phyloP scores from a whole-genome alignment of 2,888 invertebrate species.

The Lasioglossum pauxillum region DNA sequence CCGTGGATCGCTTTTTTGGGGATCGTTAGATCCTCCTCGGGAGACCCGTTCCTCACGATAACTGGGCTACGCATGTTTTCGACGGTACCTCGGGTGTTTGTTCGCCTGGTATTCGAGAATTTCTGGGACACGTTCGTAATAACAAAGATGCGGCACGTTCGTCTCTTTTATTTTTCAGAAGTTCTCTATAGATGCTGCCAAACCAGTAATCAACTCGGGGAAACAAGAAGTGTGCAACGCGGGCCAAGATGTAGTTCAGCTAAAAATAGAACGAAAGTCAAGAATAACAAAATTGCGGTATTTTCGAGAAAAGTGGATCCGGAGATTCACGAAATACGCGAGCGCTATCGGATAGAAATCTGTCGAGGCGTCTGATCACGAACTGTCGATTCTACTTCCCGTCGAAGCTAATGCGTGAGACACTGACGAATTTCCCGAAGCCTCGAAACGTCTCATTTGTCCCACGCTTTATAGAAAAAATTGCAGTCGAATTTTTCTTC shows the following conservation, averaged over 20 bases:
- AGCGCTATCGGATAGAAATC: not conserved
- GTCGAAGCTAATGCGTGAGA: not conserved
- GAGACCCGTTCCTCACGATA: not conserved
- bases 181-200: not conserved
- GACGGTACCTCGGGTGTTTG: not conserved
- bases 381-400: not conserved
- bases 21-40: not conserved
- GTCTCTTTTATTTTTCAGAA: not conserved
- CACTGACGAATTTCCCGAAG: not conserved
- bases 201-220: not conserved
- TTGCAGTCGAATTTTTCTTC: not conserved
- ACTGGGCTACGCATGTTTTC: not conserved
- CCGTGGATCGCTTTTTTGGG: not conserved
- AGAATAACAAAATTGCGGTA: not conserved
- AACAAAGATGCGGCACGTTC: not conserved
- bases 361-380: not conserved
- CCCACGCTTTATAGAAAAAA: too few relatives aligned
- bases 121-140: not conserved
- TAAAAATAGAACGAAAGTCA: not conserved
- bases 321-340: not conserved
- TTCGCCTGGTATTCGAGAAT: not conserved
- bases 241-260: not conserved
- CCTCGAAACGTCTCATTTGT: not conserved
- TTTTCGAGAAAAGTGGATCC: not conserved
- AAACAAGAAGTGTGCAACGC: not conserved